phyloP scores from a whole-genome alignment of 2,888 invertebrate genomes.

The Trissoscelio sp. region DNA sequence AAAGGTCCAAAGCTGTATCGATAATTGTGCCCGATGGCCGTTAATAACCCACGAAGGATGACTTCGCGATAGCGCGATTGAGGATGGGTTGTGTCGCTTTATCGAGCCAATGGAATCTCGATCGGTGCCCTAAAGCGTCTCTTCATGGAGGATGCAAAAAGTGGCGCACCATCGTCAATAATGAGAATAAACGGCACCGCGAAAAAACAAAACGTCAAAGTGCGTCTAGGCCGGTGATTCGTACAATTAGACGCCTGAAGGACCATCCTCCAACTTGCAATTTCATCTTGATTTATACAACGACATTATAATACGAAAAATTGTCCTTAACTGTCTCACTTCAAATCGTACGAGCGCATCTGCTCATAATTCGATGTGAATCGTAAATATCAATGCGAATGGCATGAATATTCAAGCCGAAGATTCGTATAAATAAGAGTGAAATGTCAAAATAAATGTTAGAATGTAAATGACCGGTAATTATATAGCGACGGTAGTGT shows the following conservation, averaged over 20 bases:
- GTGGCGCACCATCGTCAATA: conserved; percentile 35
- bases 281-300: conserved; percentile 70
- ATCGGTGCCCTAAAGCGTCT: conserved; percentile 68
- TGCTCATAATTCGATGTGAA: conserved; percentile 74
- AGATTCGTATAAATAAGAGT: conserved; percentile 29
- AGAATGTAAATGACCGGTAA: conserved; percentile 41
- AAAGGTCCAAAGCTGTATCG: conserved; percentile 44
- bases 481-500: conserved; percentile 21
- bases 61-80: conserved; percentile 65
- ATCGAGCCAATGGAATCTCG: conserved; percentile 71
- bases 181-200: conserved; percentile 47
- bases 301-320: conserved; percentile 4
- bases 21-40: conserved; percentile 76
- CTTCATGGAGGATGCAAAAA: conserved; percentile 52
- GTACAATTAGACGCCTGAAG: conserved; percentile 69
- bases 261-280: conserved; percentile 50
- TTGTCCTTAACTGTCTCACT: too few species aligned
- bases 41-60: conserved; percentile 74
- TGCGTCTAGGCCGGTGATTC: conserved; percentile 67
- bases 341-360: too few species aligned
- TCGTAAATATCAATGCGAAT: conserved; percentile 25
- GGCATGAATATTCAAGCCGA: conserved; percentile 32
- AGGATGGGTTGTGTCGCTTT: conserved; percentile 70
- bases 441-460: conserved; percentile 34
- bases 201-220: conserved; percentile 28